Conservation (phyloP, 2,113 vertebrate genomes). For the Calidris pygmaea region DNA sequence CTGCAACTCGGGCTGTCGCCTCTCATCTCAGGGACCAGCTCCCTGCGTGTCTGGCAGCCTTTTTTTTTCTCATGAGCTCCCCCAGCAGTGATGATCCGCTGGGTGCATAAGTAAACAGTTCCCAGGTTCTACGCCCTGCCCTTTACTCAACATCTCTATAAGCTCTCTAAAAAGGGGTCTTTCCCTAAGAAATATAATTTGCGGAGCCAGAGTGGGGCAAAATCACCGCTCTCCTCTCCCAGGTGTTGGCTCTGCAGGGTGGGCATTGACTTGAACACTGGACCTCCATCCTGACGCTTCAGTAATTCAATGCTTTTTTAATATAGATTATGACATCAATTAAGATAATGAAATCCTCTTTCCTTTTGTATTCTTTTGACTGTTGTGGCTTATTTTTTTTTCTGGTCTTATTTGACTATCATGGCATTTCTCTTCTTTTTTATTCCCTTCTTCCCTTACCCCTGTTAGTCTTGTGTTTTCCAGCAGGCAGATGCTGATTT, state of each 20-base stretch:
- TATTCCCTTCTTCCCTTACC: not conserved
- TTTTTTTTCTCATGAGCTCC: slow-evolving; percentile 10
- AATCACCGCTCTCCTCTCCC: not conserved
- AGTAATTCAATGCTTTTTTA: not conserved
- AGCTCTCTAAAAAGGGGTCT: not conserved
- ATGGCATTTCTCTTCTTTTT: not conserved
- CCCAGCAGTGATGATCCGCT: slow-evolving; percentile 9
- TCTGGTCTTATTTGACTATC: not conserved
- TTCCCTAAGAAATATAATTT: not conserved
- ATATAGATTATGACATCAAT: not conserved
- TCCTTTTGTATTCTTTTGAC: not conserved
- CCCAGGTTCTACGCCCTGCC: not conserved
- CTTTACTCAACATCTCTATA: not conserved
- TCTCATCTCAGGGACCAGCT: slow-evolving; percentile 35
- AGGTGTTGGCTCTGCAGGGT: not conserved
- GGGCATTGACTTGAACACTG: not conserved
- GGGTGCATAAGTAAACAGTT: slow-evolving; percentile 41
- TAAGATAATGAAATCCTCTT: not conserved
- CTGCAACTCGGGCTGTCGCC: not conserved
- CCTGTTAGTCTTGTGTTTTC: slow-evolving; percentile 25
- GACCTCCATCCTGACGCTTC: not conserved
- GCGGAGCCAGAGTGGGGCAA: not conserved
- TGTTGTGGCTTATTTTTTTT: not conserved
- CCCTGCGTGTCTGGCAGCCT: not conserved
- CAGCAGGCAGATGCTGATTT: slow-evolving; percentile 50